Percentiles rank a stretch among this genome's conserved stretches.
Conservation (phyloP, 2,797 vertebrate genomes). For the Poecilia velifera region DNA sequence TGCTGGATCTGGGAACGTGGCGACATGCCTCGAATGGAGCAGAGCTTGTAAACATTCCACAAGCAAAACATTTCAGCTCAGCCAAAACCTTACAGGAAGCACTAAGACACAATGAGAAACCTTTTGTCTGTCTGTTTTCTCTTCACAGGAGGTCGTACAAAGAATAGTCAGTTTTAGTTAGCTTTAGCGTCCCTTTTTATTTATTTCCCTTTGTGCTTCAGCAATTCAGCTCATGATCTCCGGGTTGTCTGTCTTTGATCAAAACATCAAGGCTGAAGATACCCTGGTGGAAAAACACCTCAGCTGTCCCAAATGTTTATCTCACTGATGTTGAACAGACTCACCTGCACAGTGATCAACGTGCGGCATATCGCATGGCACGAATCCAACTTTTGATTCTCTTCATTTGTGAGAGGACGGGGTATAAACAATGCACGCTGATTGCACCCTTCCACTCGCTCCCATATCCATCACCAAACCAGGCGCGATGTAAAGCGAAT, state of each 20-base stretch:
- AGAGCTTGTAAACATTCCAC: background rate
- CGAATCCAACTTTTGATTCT: background rate
- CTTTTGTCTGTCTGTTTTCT: background rate
- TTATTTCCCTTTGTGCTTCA: background rate
- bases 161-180: background rate
- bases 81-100: background rate
- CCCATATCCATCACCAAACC: background rate
- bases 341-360: background rate
- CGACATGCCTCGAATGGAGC: background rate
- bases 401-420: background rate
- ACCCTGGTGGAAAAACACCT: background rate
- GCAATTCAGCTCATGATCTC: background rate
- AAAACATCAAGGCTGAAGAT: background rate
- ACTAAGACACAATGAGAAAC: background rate
- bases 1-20: background rate
- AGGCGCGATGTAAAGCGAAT: background rate
- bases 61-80: conserved; percentile 8
- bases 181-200: background rate
- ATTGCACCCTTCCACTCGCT: conserved; percentile 2
- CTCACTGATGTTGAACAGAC: background rate
- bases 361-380: background rate
- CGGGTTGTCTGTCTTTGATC: background rate
- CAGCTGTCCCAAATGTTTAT: background rate
- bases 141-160: background rate
- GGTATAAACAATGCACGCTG: background rate